Evolutionary conservation across 2,797 vertebrate genomes (phyloP), one percentile per base, ranked within the genome.

Genomic region (Melanitta fusca): DNA sequence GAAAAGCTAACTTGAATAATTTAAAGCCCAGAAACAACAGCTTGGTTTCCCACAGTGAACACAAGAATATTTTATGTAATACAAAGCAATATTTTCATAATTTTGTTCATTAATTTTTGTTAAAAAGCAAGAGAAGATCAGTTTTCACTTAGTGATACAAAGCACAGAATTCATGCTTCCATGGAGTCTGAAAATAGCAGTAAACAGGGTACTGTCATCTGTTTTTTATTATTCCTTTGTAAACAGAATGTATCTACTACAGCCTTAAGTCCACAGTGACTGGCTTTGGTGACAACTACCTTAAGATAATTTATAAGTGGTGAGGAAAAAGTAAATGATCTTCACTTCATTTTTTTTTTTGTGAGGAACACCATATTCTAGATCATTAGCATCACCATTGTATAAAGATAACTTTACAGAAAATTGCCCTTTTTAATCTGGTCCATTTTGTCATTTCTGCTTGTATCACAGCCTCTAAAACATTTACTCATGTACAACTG

Each of bases 81-180:
- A 16, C 71, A 85, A 87, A 53, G 0, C 73, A 90, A 87, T 68
- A 82, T 87, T 90, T 95, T 92, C 78, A 73, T 94, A 88, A 80
- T 93, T 92, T 43, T 74, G 64, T 9, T 82, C 20, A 20, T 20
- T 39, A 18, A 8, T 41, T 41, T 71, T 32, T 32, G 14, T 22
- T 10, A 16, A 71, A 28, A 53, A 39, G 34, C 49, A 32, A 39
- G 41, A 66, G 64, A 21, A 71, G 13, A 39, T 17, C 9, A 39
- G 51, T 53, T 71, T 71, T 71, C 11, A 39, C 28, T 13, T 20
- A 38, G 49, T 32, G 20, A 32, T 28, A 39, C 27, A 71, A 71
- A 71, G 15, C 69, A 54, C 10, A 54, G 49, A 54, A 24, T 71
- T 71, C 15, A 30, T 38, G 38, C 13, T 71, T 54, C 28, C 28